phyloP scores from a whole-genome alignment of 2,888 invertebrate genomes.

The Crocallis elinguaria region DNA sequence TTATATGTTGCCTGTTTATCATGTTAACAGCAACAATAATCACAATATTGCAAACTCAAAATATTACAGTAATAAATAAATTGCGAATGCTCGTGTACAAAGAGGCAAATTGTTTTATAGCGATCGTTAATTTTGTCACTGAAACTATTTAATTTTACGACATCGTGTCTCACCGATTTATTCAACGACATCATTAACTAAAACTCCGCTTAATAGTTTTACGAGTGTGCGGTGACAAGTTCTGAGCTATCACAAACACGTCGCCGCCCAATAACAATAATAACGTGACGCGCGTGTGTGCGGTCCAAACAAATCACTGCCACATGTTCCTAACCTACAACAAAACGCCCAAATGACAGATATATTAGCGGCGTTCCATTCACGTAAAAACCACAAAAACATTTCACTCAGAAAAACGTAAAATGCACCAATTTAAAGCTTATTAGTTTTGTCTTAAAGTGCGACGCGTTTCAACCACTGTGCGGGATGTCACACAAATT shows the following conservation, averaged over 20 bases:
- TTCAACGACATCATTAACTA: constrained; percentile 41
- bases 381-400: constrained; percentile 54
- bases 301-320: constrained; percentile 73
- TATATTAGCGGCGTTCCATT: constrained; percentile 72
- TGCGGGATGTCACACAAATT: constrained; percentile 21
- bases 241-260: constrained; percentile 68
- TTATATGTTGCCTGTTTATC: constrained; percentile 3
- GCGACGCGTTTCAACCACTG: constrained; percentile 8
- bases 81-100: constrained; percentile 22
- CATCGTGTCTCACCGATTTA: constrained; percentile 31
- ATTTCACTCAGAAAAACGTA: constrained; percentile 30
- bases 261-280: constrained; percentile 75
- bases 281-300: constrained; percentile 59
- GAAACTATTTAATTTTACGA: constrained; percentile 25
- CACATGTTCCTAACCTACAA: constrained; percentile 71
- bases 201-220: constrained; percentile 67
- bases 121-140: constrained; percentile 26
- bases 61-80: constrained; percentile 20
- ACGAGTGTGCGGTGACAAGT: constrained; percentile 62
- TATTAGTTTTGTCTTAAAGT: constrained; percentile 34
- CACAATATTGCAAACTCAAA: constrained; percentile 8
- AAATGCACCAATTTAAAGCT: constrained; percentile 41
- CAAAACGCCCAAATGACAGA: constrained; percentile 80
- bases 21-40: constrained; percentile 11
- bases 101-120: constrained; percentile 22